A percentile compares a stretch with the other conserved stretches of the same genome.
These are phyloP conservation scores for Noctua janthe DNA, from an alignment of 2,888 invertebrate species.

Conservation along the genomic window DNA sequence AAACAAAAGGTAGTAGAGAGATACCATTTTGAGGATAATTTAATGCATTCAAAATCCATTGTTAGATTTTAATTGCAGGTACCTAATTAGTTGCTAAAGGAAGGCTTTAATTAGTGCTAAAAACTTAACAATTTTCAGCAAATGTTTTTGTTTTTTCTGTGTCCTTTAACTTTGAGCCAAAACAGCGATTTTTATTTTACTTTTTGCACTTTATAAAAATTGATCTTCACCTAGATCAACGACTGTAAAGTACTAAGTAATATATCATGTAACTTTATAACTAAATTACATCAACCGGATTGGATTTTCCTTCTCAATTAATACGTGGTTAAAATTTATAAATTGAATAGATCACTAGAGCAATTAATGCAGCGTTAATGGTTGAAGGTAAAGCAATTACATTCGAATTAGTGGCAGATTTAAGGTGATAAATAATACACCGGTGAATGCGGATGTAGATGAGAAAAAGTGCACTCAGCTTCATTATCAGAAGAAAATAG, in stretches of 20 bases:
- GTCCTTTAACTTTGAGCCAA: conserved; percentile 17
- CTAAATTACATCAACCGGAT: conserved; percentile 73
- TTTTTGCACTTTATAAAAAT: conserved; percentile 12
- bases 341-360: not conserved
- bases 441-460: conserved; percentile 28
- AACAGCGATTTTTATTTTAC: not conserved
- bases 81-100: not conserved
- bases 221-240: conserved; percentile 15
- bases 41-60: not conserved
- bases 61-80: conserved; percentile 7
- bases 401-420: conserved; percentile 15
- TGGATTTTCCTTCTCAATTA: conserved; percentile 24
- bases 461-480: conserved; percentile 34
- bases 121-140: not conserved
- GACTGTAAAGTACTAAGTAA: conserved; percentile 20
- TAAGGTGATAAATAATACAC: conserved; percentile 8
- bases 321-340: conserved; percentile 9
- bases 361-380: not conserved
- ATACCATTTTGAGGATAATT: not conserved
- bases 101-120: not conserved
- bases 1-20: not conserved
- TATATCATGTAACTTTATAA: conserved; percentile 69
- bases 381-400: not conserved
- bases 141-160: conserved; percentile 7
- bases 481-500: conserved; percentile 64